These are phyloP conservation scores for Isichthys henryi DNA, from an alignment of 2,113 vertebrate species.

Conservation along the genomic window DNA sequence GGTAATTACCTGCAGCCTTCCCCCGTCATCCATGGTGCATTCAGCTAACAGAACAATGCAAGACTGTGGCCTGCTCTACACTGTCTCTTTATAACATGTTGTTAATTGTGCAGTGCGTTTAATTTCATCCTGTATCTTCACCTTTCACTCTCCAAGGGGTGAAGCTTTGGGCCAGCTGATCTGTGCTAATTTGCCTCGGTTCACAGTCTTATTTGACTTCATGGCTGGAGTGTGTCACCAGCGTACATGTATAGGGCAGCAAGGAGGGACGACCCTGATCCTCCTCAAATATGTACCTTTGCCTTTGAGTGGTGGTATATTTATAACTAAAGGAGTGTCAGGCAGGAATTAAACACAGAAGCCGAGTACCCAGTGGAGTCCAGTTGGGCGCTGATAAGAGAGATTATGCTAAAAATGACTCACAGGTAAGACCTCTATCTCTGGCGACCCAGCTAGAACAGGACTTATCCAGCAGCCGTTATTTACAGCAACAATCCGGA, in stretches of 20 bases:
- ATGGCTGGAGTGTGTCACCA: slow-evolving; percentile 37
- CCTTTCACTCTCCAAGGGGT: slow-evolving; percentile 30
- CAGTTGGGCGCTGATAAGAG: slow-evolving; percentile 62
- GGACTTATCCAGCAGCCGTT: slow-evolving; percentile 55
- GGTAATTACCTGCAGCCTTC: slow-evolving; percentile 55
- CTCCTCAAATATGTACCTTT: slow-evolving; percentile 60
- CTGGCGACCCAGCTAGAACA: slow-evolving; percentile 60
- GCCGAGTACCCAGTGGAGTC: slow-evolving; percentile 50
- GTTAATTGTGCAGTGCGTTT: slow-evolving; percentile 13
- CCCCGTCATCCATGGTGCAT: slow-evolving; percentile 38
- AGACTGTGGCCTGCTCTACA: slow-evolving; percentile 40
- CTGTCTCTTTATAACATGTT: slow-evolving; percentile 25
- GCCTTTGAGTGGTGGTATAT: slow-evolving; percentile 33
- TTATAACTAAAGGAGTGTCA: slow-evolving; percentile 38
- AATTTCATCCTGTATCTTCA: slow-evolving; percentile 14
- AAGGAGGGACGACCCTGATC: slow-evolving; percentile 49
- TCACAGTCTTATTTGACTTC: slow-evolving; percentile 48
- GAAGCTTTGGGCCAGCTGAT: slow-evolving; percentile 39
- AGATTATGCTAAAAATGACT: slow-evolving; percentile 69
- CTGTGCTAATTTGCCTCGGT: slow-evolving; percentile 49
- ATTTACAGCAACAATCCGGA: slow-evolving; percentile 49
- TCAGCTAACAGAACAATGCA: slow-evolving; percentile 45
- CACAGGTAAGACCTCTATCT: slow-evolving; percentile 66
- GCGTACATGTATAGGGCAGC: not conserved
- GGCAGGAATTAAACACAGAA: slow-evolving; percentile 51